These are phyloP conservation scores for Acipenser oxyrinchus DNA, from an alignment of 2,797 vertebrate genomes.

Conservation along the genomic window DNA sequence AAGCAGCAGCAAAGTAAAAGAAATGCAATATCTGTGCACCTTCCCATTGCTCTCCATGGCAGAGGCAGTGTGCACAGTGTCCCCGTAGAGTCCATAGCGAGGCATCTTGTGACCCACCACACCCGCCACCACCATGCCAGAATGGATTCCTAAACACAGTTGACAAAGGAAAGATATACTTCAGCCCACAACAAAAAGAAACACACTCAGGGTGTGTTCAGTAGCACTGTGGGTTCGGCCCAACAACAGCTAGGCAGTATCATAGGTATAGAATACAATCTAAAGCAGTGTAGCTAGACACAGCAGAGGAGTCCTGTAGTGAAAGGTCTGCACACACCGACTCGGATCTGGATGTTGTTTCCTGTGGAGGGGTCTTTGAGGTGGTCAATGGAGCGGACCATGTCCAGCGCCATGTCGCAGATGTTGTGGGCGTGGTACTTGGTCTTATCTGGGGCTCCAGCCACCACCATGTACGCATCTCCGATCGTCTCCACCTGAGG, in stretches of 20 bases:
- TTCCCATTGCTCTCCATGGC: constrained; percentile 69
- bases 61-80: constrained; percentile 62
- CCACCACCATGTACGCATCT: constrained; percentile 63
- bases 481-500: constrained; percentile 60
- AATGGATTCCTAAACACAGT: constrained; percentile 55
- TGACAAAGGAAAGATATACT: neutral
- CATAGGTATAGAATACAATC: too few relatives aligned
- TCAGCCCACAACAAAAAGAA: neutral
- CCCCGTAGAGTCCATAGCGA: constrained; percentile 60
- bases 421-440: constrained; percentile 65
- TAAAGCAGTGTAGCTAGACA: too few relatives aligned
- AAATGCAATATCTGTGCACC: constrained; percentile 23
- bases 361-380: constrained; percentile 64
- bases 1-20: too few relatives aligned
- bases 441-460: constrained; percentile 62
- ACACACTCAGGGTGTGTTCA: neutral
- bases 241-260: neutral
- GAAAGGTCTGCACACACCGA: constrained; percentile 39
- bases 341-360: constrained; percentile 62
- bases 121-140: constrained; percentile 63
- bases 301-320: too few relatives aligned
- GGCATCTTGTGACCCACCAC: constrained; percentile 68
- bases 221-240: too few relatives aligned
- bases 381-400: constrained; percentile 64
- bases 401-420: constrained; percentile 67